phyloP scores from a whole-genome alignment of 92 coral and sea anemone species.

The Epizoanthus fatuus region DNA sequence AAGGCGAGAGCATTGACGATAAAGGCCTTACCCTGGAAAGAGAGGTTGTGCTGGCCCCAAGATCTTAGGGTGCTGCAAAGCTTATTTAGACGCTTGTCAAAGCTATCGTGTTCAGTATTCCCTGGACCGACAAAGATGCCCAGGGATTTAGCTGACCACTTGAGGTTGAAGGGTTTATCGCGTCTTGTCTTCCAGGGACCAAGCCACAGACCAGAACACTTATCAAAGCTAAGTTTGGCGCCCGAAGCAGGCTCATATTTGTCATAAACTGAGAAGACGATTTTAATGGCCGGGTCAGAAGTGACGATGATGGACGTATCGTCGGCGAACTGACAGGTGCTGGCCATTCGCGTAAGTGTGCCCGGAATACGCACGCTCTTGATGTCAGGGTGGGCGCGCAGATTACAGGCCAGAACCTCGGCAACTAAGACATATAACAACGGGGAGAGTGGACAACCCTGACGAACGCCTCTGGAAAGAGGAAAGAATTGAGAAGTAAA shows the following conservation, averaged over 20 bases:
- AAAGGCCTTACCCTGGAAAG: constrained; percentile 32
- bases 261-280: not conserved
- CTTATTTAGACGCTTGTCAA: not conserved
- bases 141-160: not conserved
- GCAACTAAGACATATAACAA: not conserved
- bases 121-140: constrained; percentile 22
- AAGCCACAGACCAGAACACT: constrained; percentile 34
- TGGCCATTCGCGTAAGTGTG: not conserved
- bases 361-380: not conserved
- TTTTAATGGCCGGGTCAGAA: not conserved
- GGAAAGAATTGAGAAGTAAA: not conserved
- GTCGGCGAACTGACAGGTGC: not conserved
- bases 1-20: constrained; percentile 42
- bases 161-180: not conserved
- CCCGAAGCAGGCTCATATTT: constrained; percentile 51
- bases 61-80: not conserved
- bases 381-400: not conserved
- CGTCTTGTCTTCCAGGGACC: constrained; percentile 22
- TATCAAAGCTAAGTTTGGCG: constrained; percentile 5
- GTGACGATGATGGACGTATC: constrained; percentile 1
- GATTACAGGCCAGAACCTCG: not conserved
- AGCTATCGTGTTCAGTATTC: not conserved
- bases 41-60: constrained; percentile 21
- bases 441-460: not conserved
- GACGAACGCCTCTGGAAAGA: not conserved